Evolutionary conservation across 2,888 invertebrate species (phyloP).

Genomic region (Teleogryllus oceanicus): DNA sequence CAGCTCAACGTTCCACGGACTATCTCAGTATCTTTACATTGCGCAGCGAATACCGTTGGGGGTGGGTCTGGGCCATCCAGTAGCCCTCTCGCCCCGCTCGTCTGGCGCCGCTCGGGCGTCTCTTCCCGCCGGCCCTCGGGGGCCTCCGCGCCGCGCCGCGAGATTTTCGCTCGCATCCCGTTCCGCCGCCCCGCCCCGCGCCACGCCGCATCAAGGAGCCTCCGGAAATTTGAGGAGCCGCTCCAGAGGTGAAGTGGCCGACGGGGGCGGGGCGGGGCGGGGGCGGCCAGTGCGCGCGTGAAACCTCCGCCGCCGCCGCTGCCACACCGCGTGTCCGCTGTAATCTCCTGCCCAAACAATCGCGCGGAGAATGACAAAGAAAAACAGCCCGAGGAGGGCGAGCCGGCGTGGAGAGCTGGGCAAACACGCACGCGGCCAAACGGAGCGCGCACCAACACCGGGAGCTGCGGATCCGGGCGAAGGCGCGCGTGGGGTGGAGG

Average conservation of each 20-base stretch:
- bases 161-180: neutral
- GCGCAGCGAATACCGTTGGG: no score
- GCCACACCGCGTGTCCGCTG: neutral
- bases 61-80: no score
- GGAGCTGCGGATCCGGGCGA: neutral
- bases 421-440: conserved; percentile 18
- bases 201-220: no score
- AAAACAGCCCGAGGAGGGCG: neutral
- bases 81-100: no score
- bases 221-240: no score
- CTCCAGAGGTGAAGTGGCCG: no score
- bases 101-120: no score
- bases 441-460: neutral
- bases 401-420: neutral
- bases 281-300: neutral
- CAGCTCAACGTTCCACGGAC: no score
- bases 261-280: neutral
- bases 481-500: no score
- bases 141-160: no score
- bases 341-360: conserved; percentile 18
- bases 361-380: neutral
- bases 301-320: neutral
- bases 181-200: neutral
- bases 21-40: no score
- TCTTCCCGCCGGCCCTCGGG: no score